These are phyloP conservation scores for Myotis pilosus DNA, from an alignment of 2,797 vertebrate species.

Conservation along the genomic window DNA sequence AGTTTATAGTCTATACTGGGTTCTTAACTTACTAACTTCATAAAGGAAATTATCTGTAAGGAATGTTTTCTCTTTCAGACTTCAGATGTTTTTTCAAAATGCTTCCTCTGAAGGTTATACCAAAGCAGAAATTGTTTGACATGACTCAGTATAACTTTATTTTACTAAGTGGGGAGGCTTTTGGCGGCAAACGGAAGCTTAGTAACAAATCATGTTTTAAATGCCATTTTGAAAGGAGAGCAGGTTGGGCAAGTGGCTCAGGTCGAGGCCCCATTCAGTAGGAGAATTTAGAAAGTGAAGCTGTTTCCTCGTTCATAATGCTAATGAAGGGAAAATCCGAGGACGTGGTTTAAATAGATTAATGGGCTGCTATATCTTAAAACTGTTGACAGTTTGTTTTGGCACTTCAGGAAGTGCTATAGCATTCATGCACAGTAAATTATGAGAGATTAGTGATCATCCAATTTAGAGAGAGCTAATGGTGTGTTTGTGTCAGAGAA, in stretches of 20 bases:
- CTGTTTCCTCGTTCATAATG: conserved; percentile 11
- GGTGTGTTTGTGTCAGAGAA: conserved; percentile 65
- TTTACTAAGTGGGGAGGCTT: background rate
- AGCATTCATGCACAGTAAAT: conserved; percentile 68
- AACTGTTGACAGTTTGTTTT: conserved; percentile 74
- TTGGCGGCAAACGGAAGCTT: background rate
- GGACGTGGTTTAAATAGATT: conserved; percentile 58
- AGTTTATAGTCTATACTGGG: background rate
- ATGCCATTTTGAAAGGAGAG: background rate
- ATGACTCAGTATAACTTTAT: background rate
- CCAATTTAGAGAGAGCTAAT: conserved; percentile 67
- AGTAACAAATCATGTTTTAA: background rate
- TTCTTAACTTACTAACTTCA: background rate
- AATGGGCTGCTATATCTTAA: conserved; percentile 66
- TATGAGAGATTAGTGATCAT: conserved; percentile 72
- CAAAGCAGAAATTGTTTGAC: background rate
- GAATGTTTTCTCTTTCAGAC: background rate
- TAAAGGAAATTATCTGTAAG: background rate
- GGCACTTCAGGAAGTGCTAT: conserved; percentile 60
- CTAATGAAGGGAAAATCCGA: conserved; percentile 57
- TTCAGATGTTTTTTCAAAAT: conserved; percentile 8
- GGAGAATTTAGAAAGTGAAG: conserved; percentile 5
- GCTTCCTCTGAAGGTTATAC: background rate
- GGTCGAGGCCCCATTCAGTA: background rate
- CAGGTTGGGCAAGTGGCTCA: background rate